A percentile compares a stretch with the other conserved stretches of the same genome.
phyloP scores from a whole-genome alignment of 2,113 vertebrate genomes.

The Pipa parva region DNA sequence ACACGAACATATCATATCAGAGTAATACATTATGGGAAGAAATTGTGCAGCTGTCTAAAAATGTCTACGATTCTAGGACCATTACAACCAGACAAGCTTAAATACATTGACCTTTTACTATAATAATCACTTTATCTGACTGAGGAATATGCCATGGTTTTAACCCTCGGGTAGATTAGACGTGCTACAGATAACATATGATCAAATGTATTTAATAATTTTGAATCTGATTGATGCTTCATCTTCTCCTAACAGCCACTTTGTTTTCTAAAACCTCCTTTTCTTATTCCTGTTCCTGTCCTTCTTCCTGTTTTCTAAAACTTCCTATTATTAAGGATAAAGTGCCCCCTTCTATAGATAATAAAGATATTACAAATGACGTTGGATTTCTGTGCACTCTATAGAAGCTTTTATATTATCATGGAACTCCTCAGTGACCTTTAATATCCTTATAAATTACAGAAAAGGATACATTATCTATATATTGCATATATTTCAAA shows the following conservation, averaged over 20 bases:
- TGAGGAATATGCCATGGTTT: background rate
- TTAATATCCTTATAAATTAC: too few species aligned
- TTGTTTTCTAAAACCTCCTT: background rate
- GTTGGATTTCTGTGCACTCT: too few species aligned
- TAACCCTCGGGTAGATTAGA: constrained; percentile 3
- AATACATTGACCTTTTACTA: constrained; percentile 28
- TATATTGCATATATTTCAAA: too few species aligned
- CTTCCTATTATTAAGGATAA: background rate
- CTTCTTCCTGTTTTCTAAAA: background rate
- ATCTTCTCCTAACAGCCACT: too few species aligned
- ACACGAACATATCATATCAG: constrained; percentile 37
- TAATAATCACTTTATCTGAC: constrained; percentile 19
- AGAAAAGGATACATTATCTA: too few species aligned
- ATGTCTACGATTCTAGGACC: constrained; percentile 23
- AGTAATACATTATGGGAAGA: constrained; percentile 4
- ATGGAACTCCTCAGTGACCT: too few species aligned
- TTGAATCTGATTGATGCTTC: background rate
- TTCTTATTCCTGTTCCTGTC: background rate
- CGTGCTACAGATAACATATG: background rate
- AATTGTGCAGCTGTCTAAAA: constrained; percentile 23
- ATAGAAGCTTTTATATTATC: too few species aligned
- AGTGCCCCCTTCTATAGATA: too few species aligned
- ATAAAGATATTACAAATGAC: too few species aligned
- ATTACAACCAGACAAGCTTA: constrained; percentile 30
- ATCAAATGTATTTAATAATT: background rate